A percentile compares a stretch with the other conserved stretches of the same genome.
These are phyloP conservation scores for Leptogaster cylindrica DNA, from an alignment of 2,888 invertebrate genomes.

Conservation along the genomic window DNA sequence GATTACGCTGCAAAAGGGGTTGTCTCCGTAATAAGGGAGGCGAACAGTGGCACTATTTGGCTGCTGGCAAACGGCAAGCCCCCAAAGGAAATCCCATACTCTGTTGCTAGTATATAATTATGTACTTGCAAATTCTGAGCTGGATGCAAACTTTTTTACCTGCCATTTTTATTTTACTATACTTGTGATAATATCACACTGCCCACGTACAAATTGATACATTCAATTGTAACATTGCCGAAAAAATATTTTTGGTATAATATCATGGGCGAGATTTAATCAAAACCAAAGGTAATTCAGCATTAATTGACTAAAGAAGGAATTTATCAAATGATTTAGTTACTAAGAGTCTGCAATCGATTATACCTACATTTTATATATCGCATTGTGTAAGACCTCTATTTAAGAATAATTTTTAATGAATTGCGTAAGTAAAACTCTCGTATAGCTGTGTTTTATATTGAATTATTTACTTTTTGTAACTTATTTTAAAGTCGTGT, in stretches of 20 bases:
- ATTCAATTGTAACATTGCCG: too few relatives aligned
- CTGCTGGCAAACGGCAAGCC: conserved; percentile 72
- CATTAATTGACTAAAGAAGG: conserved; percentile 11
- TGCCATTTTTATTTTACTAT: conserved; percentile 20
- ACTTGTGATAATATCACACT: conserved; percentile 3
- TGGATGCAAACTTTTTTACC: conserved; percentile 29
- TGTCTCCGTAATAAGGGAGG: conserved; percentile 70
- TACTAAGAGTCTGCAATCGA: not conserved
- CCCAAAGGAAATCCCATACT: conserved; percentile 64
- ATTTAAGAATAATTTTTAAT: too few relatives aligned
- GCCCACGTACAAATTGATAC: not conserved
- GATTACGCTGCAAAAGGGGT: conserved; percentile 74
- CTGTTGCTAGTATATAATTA: conserved; percentile 47
- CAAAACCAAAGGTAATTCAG: conserved; percentile 7
- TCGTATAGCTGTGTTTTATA: too few relatives aligned
- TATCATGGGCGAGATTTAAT: not conserved
- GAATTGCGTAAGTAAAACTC: too few relatives aligned
- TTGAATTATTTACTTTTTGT: too few relatives aligned
- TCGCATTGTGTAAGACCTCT: too few relatives aligned
- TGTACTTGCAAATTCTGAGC: not conserved
- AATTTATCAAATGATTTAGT: conserved; percentile 17
- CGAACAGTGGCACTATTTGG: conserved; percentile 76
- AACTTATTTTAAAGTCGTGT: too few relatives aligned
- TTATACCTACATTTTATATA: conserved; percentile 22
- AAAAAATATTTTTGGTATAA: conserved; percentile 28